These are phyloP conservation scores for Moxostoma hubbsi DNA, from an alignment of 2,797 vertebrate genomes.

Conservation along the genomic window DNA sequence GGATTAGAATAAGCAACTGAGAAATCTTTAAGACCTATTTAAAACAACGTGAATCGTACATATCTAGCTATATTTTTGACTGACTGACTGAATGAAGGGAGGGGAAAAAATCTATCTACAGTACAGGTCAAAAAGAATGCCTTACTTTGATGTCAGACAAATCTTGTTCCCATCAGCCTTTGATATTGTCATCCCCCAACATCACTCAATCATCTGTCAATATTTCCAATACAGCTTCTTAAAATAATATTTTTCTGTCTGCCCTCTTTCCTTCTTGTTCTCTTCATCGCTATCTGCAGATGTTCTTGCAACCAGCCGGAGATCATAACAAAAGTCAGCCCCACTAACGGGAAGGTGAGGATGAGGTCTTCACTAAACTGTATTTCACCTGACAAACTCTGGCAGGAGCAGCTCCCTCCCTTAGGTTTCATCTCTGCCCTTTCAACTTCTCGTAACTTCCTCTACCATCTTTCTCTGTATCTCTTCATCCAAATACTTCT, in stretches of 20 bases:
- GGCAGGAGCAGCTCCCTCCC: conserved; percentile 12
- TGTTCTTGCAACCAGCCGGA: conserved; percentile 11
- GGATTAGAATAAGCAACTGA: too few species aligned
- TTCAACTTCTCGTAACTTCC: neutral
- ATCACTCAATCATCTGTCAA: neutral
- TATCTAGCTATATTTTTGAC: too few species aligned
- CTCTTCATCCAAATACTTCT: neutral
- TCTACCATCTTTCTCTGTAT: neutral
- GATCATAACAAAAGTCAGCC: conserved; percentile 37
- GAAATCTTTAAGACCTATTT: too few species aligned
- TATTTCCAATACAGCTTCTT: neutral
- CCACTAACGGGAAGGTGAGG: conserved; percentile 33
- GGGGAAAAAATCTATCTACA: too few species aligned
- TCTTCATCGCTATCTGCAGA: neutral
- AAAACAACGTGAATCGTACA: too few species aligned
- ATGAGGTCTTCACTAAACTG: conserved; percentile 28
- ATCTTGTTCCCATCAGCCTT: too few species aligned
- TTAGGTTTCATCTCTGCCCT: neutral
- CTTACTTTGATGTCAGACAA: too few species aligned
- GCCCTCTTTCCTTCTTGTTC: neutral
- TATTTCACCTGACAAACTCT: conserved; percentile 27
- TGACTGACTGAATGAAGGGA: too few species aligned
- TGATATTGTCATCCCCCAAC: neutral
- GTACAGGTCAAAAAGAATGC: too few species aligned
- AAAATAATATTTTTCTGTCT: neutral